Evolutionary conservation across 2,113 vertebrate species (phyloP).

Genomic region (Phaetusa simplex): DNA sequence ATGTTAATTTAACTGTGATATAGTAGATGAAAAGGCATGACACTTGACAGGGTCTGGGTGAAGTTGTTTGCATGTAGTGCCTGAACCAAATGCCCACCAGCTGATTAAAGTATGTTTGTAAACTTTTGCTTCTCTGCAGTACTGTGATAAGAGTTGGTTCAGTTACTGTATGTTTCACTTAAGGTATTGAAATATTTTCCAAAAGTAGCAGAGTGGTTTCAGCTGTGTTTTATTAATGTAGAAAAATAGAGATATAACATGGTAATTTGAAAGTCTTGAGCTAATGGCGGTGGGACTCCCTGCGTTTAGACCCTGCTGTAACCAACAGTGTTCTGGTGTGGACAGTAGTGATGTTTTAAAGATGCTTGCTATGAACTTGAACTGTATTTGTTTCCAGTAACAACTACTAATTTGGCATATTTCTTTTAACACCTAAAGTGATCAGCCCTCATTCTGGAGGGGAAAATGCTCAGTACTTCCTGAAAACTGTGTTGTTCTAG

Average conservation of each 20-base stretch:
- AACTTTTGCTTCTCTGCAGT: background rate
- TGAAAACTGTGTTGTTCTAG: background rate
- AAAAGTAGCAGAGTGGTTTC: background rate
- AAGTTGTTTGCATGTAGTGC: background rate
- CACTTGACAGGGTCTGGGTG: background rate
- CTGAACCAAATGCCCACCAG: background rate
- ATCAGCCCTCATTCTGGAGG: background rate
- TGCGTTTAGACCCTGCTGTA: background rate
- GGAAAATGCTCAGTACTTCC: background rate
- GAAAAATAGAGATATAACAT: background rate
- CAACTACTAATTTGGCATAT: background rate
- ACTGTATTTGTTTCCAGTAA: background rate
- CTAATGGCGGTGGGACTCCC: background rate
- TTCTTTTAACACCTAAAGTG: background rate
- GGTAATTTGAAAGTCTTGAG: background rate
- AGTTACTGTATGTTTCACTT: background rate
- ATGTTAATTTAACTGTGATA: background rate
- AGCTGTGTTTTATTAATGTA: background rate
- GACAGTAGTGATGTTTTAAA: background rate
- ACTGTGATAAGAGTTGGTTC: background rate
- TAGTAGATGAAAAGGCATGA: background rate
- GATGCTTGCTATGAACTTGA: background rate
- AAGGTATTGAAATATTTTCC: background rate
- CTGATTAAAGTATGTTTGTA: background rate
- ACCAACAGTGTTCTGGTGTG: background rate